Evolutionary conservation across 1,140 invertebrate genomes (phyloP), one percentile per base, ranked within the genome.

Genomic region (Caenorhabditis remanei): DNA sequence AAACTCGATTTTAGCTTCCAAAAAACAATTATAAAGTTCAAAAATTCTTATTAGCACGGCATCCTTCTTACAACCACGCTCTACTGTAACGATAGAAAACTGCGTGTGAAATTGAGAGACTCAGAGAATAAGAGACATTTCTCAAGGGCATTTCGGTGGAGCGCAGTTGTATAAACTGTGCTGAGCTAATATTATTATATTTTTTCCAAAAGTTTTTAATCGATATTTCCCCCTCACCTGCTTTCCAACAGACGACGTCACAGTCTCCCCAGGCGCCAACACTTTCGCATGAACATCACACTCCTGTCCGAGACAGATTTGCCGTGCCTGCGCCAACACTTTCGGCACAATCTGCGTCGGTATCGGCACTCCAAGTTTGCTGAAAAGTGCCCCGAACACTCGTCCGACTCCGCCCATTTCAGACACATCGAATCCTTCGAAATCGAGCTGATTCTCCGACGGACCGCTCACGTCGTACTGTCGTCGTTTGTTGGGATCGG

Each of bases 321-420:
- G 89, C n/a, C 89, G 83, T n/a, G 91, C 91, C 56, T 91, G 90
- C 0, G 88, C 89, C 32, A 92, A 87, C 21, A 92, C 90, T 85
- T 92, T 90, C 1, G 91, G 92, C 5, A 85, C 83, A 85, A 92
- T 92, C 56, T 91, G 85, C 16, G 91, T 92, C 40, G 92, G 91
- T 84, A 92, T 92, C 43, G 92, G 92, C 13, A 92, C 90, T 13
- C 91, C 91, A 24, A 92, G 88, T 75, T 93, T 93, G 4, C 87
- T 90, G 86, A 92, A 93, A 83, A 92, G 90, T 19, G 91, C 91
- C 19, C 91, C 91, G 71, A 92, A 92, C 32, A 92, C 89, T 4
- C 92, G 91, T 91, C 90, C 90, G n/a, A 93, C 90, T 40, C 90
- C 90, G 14, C 91, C 92, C 16, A 92, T 67, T 67, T 92, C 92